A percentile compares a stretch with the other conserved stretches of the same genome.
Evolutionary conservation across 2,113 vertebrate genomes (phyloP).

Genomic region (Pipra filicauda): DNA sequence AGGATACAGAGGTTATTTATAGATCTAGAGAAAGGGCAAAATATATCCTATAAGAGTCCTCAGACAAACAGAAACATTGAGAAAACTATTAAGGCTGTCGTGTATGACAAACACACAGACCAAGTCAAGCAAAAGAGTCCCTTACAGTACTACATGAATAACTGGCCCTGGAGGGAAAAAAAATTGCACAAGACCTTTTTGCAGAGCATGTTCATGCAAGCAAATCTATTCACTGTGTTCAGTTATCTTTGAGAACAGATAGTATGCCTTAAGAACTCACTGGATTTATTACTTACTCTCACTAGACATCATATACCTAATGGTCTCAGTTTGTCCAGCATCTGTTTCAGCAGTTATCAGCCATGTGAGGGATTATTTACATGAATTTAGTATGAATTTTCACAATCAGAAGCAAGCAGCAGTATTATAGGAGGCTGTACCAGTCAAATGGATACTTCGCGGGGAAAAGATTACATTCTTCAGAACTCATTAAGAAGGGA

Average conservation of each 20-base stretch:
- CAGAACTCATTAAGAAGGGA: not conserved
- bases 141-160: not conserved
- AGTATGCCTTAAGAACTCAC: not conserved
- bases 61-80: not conserved
- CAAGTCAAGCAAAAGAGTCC: not conserved
- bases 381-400: not conserved
- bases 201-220: fast-evolving
- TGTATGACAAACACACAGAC: not conserved
- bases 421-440: not conserved
- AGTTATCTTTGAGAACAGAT: not conserved
- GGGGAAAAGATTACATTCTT: not conserved
- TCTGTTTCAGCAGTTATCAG: not conserved
- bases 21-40: not conserved
- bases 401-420: not conserved
- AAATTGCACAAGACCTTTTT: not conserved
- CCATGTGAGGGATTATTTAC: not conserved
- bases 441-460: not conserved
- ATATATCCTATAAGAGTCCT: not conserved
- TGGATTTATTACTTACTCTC: not conserved
- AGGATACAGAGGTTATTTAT: not conserved
- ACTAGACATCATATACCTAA: not conserved
- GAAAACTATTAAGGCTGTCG: not conserved
- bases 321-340: not conserved
- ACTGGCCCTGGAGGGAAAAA: not conserved
- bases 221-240: not conserved